A percentile compares a stretch with the other conserved stretches of the same genome.
Conservation (phyloP, 2,888 invertebrate genomes). For the Branchellion lobata region DNA sequence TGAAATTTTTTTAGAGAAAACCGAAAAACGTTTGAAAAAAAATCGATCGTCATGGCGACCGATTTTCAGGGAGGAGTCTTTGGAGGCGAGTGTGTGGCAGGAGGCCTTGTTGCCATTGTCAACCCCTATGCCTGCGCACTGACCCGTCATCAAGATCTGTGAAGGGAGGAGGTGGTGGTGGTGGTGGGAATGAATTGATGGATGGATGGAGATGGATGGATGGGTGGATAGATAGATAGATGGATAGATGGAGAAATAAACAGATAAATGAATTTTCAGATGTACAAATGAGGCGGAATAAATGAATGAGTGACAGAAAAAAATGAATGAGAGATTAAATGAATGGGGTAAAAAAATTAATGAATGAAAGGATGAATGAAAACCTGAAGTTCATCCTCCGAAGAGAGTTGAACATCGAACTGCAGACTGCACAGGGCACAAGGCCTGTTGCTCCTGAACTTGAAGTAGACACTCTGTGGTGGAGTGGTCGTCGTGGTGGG, state of each 20-base stretch:
- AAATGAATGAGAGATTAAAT: background rate
- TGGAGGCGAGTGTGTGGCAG: conserved; percentile 38
- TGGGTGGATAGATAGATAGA: background rate
- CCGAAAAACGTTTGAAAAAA: too few relatives aligned
- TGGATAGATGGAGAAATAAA: background rate
- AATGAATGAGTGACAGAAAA: background rate
- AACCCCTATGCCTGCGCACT: conserved; percentile 36
- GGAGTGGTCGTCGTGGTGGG: conserved; percentile 57
- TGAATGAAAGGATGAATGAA: conserved; percentile 5
- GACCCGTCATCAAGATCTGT: conserved; percentile 35
- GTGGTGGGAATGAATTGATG: too few relatives aligned
- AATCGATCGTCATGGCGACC: too few relatives aligned
- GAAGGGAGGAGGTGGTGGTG: too few relatives aligned
- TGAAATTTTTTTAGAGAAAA: too few relatives aligned
- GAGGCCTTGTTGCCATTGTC: background rate
- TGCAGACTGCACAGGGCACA: conserved; percentile 79
- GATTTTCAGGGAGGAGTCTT: conserved; percentile 3
- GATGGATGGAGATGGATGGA: conserved; percentile 3
- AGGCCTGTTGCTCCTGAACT: conserved; percentile 81
- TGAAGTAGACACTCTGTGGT: conserved; percentile 77
- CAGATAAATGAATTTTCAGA: background rate
- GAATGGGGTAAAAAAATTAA: background rate
- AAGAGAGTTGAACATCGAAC: conserved; percentile 82
- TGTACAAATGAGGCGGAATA: background rate
- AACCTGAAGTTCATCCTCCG: conserved; percentile 73